Base-by-base conservation (phyloP, 2,113 vertebrate genomes). In the Rhagologus leucostigma region DNA sequence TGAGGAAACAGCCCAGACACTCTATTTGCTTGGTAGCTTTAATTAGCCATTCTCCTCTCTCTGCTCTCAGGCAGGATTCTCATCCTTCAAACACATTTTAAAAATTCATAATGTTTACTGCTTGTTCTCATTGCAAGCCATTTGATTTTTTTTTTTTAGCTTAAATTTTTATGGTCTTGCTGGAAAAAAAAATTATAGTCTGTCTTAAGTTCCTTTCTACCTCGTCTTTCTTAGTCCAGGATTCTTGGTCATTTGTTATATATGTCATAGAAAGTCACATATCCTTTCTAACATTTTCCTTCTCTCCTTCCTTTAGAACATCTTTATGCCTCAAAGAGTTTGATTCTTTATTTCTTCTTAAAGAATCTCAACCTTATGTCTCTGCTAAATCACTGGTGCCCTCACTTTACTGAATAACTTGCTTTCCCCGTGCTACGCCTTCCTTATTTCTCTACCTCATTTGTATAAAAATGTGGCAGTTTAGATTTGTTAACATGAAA, bases 61-160 rank as follows among this genome's bases (percentile, higher is more conserved):
- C 65, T 87, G 68, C 90, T 88, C 73, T 96, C 82, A 75, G 27
- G 71, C 79, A 88, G 63, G 60, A 64, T 94, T 94, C 86, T 88
- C 81, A 94, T 84, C 87, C 84, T 93, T 95, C 93, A 95, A 81
- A 96, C 20, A 29, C 19, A 13, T 67, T 94, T 94, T 64, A 93
- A 95, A 96, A 96, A 95, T 93, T 94, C 82, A 91, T 95, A 77
- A 46, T 94, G 90, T 93, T 94, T 96, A 88, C 85, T 86, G 87
- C 82, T 93, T 70, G 64, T 67, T 94, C 64, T 19, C 47, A 37
- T 59, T 59, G 75, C 55, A 90, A 89, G 67, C 67, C 46, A 64
- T 94, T 93, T 86, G 53, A 52, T 75, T 80, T 74, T 87, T n/a
- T n/a, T 84, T 85, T 91, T 60, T 60, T 33, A 80, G 69, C 47